Base-by-base conservation (phyloP, 2,113 vertebrate genomes). In the Nanorana parkeri region DNA sequence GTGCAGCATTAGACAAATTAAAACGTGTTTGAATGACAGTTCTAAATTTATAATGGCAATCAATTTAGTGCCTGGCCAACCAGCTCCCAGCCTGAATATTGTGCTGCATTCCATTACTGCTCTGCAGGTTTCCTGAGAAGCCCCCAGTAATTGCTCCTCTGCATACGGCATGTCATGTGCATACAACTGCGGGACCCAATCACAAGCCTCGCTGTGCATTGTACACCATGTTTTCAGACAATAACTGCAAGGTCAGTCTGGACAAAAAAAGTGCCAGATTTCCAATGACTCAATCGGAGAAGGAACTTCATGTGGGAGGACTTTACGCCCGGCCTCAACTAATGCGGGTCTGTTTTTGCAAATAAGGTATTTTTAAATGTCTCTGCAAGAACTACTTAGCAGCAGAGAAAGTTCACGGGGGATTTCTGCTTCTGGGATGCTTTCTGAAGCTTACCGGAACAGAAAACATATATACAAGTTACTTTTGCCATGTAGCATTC, bases 1-100 rank as follows among this genome's bases (percentile, higher is more conserved):
- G 56, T 29, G 41, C 78, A 72, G 77, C 79, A 81, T 81, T 81
- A 81, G 60, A 73, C 68, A 81, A 81, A 81, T 81, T 73, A 81
- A 81, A 71, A 58, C 56, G 68, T 74, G 68, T 81, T 74, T 81
- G 68, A 81, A 74, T 74, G 79, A 74, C 79, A 74, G 68, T 65
- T 73, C 58, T 64, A 74, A 81, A 81, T 81, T 73, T 81, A 81
- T 73, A 74, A 73, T 65, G 79, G 56, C 61, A 65, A 81, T 81
- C 79, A 81, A 81, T 81, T 73, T 74, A 72, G 47, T 26, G 68
- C 79, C 56, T 71, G 78, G 68, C 41, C 78, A 29, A 23, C 32
- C 79, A 64, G 68, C 61, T 52, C 28, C 19, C 11, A 6, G 68
- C 41, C 79, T 71, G 68, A 32, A 17, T 24, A 24, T 64, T 73